Evolutionary conservation across 2,113 vertebrate genomes (phyloP).

Genomic region (Microtus montanus): DNA sequence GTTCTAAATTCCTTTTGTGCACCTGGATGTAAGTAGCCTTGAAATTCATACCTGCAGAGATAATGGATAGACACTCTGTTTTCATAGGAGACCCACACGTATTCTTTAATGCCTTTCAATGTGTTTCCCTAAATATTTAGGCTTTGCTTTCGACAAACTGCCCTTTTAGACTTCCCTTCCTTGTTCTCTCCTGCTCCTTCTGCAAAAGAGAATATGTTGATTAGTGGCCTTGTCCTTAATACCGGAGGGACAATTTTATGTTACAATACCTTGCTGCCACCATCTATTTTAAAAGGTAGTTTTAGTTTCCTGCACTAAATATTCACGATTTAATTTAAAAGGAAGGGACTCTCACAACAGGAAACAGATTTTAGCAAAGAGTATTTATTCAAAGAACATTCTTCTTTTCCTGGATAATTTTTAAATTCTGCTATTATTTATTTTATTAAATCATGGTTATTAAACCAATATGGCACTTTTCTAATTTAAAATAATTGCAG

Average conservation of each 20-base stretch:
- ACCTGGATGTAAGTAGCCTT: slow-evolving; percentile 56
- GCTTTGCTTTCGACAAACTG: slow-evolving; percentile 55
- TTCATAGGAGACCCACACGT: not conserved
- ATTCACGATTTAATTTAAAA: slow-evolving; percentile 59
- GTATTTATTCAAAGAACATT: slow-evolving; percentile 51
- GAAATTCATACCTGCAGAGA: slow-evolving; percentile 19
- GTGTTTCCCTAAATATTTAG: slow-evolving; percentile 50
- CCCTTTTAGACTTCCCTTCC: slow-evolving; percentile 6
- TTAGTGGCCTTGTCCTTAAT: slow-evolving; percentile 55
- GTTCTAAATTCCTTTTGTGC: slow-evolving; percentile 62
- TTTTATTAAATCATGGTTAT: slow-evolving; percentile 49
- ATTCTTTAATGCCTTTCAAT: slow-evolving; percentile 56
- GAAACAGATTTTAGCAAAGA: slow-evolving; percentile 54
- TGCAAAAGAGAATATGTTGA: slow-evolving; percentile 29
- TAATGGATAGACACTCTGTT: not conserved
- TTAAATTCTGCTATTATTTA: slow-evolving; percentile 26
- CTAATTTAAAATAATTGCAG: slow-evolving; percentile 62
- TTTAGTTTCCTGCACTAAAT: slow-evolving; percentile 51
- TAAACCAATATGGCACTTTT: slow-evolving; percentile 68
- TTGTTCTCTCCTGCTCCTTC: not conserved
- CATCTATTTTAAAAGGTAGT: slow-evolving; percentile 40
- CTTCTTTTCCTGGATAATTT: slow-evolving; percentile 56
- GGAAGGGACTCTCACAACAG: slow-evolving; percentile 34
- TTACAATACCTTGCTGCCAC: slow-evolving; percentile 45
- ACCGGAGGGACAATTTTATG: slow-evolving; percentile 48